Conservation (phyloP, 1,140 invertebrate genomes). For the Drosophila arawakana region DNA sequence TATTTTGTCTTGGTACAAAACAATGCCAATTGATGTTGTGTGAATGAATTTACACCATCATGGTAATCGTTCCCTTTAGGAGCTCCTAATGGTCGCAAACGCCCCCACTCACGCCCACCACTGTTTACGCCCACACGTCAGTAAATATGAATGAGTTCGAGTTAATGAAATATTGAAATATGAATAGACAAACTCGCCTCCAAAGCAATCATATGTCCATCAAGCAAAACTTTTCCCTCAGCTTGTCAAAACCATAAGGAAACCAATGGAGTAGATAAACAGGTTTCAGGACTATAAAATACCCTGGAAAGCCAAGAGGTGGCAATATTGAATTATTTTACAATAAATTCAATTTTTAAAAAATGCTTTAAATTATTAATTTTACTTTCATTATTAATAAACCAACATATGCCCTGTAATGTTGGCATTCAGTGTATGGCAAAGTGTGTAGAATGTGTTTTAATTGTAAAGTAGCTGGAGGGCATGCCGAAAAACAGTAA, state of each 20-base stretch:
- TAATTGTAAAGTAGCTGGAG: constrained; percentile 35
- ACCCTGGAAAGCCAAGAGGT: constrained; percentile 3
- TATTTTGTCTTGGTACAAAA: constrained; percentile 22
- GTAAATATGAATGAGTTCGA: constrained; percentile 35
- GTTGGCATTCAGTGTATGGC: not conserved
- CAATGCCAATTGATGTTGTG: constrained; percentile 49
- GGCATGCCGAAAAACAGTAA: constrained; percentile 16
- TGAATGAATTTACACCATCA: constrained; percentile 35
- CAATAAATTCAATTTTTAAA: not conserved
- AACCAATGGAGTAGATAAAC: not conserved
- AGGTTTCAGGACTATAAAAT: not conserved
- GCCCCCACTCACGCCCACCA: constrained; percentile 11
- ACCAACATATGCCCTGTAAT: not conserved
- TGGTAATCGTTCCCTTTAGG: constrained; percentile 20
- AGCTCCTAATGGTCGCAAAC: constrained; percentile 22
- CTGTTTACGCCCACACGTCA: constrained; percentile 4
- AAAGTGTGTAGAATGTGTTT: constrained; percentile 13
- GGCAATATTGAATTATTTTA: not conserved
- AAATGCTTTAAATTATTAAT: not conserved
- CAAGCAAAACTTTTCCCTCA: constrained; percentile 29
- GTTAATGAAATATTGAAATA: constrained; percentile 65
- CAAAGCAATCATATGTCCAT: constrained; percentile 68
- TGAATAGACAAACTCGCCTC: constrained; percentile 47
- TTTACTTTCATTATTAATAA: not conserved
- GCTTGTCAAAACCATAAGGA: constrained; percentile 37